A percentile compares a stretch with the other conserved stretches of the same genome.
phyloP scores from a whole-genome alignment of 2,797 vertebrate genomes.

The Cuculus canorus region DNA sequence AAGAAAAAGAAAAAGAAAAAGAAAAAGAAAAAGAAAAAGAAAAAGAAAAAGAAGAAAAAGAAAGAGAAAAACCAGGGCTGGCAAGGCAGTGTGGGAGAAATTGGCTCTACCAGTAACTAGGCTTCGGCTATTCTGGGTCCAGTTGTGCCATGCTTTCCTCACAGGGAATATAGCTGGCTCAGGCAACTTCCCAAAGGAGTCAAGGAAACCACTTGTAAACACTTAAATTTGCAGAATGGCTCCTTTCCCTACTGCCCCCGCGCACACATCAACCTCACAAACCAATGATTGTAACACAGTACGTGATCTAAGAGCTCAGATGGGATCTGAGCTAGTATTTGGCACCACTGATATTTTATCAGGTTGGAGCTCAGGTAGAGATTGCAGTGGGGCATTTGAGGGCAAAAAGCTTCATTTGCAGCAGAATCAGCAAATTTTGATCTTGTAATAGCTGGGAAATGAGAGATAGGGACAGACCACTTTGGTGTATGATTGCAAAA shows the following conservation, averaged over 20 bases:
- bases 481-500: background rate
- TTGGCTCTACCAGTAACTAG: background rate
- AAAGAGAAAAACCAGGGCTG: background rate
- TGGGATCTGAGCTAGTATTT: background rate
- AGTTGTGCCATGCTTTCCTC: conserved; percentile 25
- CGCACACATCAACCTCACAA: background rate
- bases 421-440: background rate
- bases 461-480: background rate
- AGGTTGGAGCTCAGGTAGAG: background rate
- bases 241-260: background rate
- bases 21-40: background rate
- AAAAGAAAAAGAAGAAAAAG: background rate
- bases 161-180: background rate
- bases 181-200: background rate
- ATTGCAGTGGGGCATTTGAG: background rate
- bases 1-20: no score
- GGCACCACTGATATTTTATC: background rate
- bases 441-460: conserved; percentile 3
- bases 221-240: background rate
- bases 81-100: background rate
- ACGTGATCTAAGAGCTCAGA: background rate
- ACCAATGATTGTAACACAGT: fast-evolving
- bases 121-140: background rate
- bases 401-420: background rate
- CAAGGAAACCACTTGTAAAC: conserved; percentile 27